Conservation (phyloP, 2,113 vertebrate species). For the Anthoscopus minutus region DNA sequence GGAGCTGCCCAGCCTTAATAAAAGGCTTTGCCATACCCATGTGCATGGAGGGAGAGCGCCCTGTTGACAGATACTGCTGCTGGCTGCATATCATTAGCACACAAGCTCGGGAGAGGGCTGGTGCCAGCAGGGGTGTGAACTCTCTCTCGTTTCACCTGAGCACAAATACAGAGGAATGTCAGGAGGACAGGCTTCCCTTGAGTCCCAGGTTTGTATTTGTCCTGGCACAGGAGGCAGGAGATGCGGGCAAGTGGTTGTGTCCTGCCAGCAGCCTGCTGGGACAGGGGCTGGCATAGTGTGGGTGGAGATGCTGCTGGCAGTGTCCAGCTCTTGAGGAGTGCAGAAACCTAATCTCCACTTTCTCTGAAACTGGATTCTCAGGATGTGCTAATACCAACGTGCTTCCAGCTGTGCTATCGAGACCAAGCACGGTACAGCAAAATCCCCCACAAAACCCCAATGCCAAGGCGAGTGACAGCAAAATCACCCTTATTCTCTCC, state of each 20-base stretch:
- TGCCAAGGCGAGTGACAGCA: background rate
- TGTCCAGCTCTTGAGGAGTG: conserved; percentile 4
- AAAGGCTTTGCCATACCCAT: background rate
- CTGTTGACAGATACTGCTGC: conserved; percentile 42
- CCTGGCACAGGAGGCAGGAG: background rate
- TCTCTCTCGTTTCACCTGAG: conserved; percentile 12
- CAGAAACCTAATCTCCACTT: conserved; percentile 47
- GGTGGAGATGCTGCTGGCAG: background rate
- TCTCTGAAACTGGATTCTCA: conserved; percentile 60
- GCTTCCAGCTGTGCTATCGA: background rate
- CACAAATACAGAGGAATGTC: background rate
- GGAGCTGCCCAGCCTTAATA: background rate
- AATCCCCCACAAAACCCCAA: background rate
- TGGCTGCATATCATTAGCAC: conserved; percentile 14
- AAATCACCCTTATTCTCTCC: background rate
- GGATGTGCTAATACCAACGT: background rate
- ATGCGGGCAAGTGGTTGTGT: fast-evolving
- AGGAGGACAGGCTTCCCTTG: background rate
- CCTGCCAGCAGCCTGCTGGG: background rate
- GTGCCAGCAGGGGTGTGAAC: conserved; percentile 42
- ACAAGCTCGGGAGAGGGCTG: background rate
- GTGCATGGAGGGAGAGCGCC: background rate
- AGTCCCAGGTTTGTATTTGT: background rate
- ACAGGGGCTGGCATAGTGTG: fast-evolving
- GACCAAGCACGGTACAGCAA: background rate